These are phyloP conservation scores for Peromyscus aztecus DNA, from an alignment of 2,797 vertebrate genomes.

Conservation along the genomic window DNA sequence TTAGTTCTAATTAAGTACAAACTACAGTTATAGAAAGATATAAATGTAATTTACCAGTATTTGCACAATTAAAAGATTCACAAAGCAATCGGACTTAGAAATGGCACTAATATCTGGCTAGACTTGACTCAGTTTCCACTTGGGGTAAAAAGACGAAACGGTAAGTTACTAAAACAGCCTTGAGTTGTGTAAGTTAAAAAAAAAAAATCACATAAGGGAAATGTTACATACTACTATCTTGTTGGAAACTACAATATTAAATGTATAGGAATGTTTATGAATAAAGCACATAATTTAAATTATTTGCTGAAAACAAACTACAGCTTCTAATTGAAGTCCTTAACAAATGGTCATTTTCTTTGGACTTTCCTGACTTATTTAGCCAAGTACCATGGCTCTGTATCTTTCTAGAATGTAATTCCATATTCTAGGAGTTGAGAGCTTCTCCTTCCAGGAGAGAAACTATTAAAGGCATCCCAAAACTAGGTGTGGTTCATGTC, in stretches of 20 bases:
- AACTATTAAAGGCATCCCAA: conserved; percentile 1
- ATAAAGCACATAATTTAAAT: conserved; percentile 55
- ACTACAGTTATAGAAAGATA: conserved; percentile 23
- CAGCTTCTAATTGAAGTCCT: conserved; percentile 19
- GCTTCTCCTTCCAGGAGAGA: conserved; percentile 26
- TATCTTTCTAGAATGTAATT: not conserved
- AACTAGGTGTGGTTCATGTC: not conserved
- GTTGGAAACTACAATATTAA: conserved; percentile 36
- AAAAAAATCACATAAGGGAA: conserved; percentile 36
- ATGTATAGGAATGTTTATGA: conserved; percentile 6
- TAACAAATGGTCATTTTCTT: conserved; percentile 38
- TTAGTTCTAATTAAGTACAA: conserved; percentile 43
- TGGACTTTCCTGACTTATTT: conserved; percentile 21
- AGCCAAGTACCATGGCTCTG: not conserved
- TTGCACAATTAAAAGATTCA: conserved; percentile 36
- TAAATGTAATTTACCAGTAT: conserved; percentile 41
- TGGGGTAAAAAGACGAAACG: conserved; percentile 60
- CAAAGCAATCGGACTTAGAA: conserved; percentile 39
- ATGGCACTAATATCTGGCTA: conserved; percentile 46
- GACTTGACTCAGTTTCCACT: conserved; percentile 49
- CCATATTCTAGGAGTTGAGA: conserved; percentile 4
- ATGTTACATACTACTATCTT: conserved; percentile 66
- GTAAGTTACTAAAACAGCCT: conserved; percentile 45
- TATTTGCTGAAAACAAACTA: conserved; percentile 34
- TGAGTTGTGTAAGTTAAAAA: conserved; percentile 22